Evolutionary conservation across 2,113 vertebrate species (phyloP).

Genomic region (Meleagris gallopavo): DNA sequence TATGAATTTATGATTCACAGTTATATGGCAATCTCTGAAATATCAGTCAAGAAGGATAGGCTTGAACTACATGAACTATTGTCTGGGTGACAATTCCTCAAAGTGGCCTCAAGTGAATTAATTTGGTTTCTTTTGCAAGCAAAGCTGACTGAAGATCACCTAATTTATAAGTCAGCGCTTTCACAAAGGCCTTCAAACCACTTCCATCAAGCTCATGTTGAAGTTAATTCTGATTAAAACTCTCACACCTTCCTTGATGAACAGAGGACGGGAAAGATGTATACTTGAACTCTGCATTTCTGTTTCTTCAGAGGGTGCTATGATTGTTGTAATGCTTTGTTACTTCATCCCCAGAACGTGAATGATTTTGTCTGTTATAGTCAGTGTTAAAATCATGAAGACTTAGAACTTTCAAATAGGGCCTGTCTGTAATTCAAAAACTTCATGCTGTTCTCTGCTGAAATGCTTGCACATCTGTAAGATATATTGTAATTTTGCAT

Average conservation of each 20-base stretch:
- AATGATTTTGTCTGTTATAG: not conserved
- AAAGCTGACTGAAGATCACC: not conserved
- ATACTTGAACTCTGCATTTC: not conserved
- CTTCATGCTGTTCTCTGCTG: not conserved
- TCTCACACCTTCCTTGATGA: not conserved
- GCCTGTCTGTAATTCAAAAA: not conserved
- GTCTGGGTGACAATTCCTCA: not conserved
- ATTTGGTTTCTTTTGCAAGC: not conserved
- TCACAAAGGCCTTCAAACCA: not conserved
- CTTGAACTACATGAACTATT: not conserved
- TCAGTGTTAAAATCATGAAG: not conserved
- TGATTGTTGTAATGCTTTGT: not conserved
- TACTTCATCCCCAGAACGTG: not conserved
- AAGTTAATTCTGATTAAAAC: not conserved
- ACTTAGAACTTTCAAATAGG: rapidly evolving
- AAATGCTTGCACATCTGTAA: not conserved
- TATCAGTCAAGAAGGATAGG: not conserved
- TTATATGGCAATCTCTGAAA: not conserved
- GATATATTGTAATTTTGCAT: not conserved
- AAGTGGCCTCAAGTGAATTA: not conserved
- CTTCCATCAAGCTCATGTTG: not conserved
- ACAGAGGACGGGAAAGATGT: not conserved
- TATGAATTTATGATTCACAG: not conserved
- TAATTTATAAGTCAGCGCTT: not conserved
- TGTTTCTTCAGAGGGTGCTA: not conserved